phyloP scores from a whole-genome alignment of 2,888 invertebrate species.

The Epirrhoe alternata region DNA sequence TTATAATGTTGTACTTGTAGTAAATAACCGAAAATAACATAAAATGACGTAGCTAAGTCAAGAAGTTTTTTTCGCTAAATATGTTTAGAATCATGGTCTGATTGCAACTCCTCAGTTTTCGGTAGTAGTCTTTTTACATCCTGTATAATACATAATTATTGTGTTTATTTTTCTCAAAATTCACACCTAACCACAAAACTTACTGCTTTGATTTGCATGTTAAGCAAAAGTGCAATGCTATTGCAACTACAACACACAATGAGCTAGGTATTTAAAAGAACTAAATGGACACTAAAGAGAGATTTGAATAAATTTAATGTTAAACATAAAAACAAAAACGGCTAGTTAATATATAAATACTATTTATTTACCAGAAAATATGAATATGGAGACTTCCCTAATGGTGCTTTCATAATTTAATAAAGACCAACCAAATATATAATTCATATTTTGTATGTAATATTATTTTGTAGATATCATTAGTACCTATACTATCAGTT shows the following conservation, averaged over 20 bases:
- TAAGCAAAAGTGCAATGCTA: neutral
- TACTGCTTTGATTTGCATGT: neutral
- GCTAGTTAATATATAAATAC: neutral
- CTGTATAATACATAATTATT: no score
- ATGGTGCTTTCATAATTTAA: slow-evolving; percentile 73
- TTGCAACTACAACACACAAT: neutral
- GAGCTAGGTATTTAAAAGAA: neutral
- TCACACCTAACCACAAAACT: neutral
- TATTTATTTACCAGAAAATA: neutral
- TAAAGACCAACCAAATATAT: slow-evolving; percentile 84
- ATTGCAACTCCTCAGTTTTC: no score
- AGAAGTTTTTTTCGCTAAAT: no score
- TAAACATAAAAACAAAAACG: neutral
- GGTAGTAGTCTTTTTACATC: no score
- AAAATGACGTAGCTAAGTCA: no score
- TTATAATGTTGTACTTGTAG: no score
- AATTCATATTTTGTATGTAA: slow-evolving; percentile 77
- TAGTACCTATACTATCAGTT: slow-evolving; percentile 73
- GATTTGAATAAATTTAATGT: neutral
- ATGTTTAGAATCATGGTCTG: no score
- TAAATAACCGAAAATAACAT: no score
- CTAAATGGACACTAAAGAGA: neutral
- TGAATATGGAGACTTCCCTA: slow-evolving; percentile 17
- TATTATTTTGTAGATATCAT: slow-evolving; percentile 81
- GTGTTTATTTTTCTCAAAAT: no score